These are phyloP conservation scores for Tachina grossa DNA, from an alignment of 2,888 invertebrate species.

Conservation along the genomic window DNA sequence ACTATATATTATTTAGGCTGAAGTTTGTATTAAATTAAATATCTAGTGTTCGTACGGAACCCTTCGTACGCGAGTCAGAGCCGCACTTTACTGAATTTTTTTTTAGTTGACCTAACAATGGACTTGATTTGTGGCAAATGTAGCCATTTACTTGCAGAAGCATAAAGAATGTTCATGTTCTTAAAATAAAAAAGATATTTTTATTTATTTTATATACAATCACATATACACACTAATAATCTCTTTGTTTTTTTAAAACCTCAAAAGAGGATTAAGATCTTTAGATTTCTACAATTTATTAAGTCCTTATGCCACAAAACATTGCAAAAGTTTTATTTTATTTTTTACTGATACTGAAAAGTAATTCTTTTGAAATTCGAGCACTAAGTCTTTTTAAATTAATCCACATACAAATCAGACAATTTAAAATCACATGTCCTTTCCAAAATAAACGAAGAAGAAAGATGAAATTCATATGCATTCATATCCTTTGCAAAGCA, in stretches of 20 bases:
- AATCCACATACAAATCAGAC: conserved; percentile 32
- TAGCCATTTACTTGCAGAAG: not conserved
- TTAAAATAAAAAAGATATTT: not conserved
- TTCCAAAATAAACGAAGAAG: not conserved
- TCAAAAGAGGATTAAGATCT: conserved; percentile 65
- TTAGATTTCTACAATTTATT: conserved; percentile 57
- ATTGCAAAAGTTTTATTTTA: conserved; percentile 32
- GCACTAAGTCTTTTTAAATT: conserved; percentile 51
- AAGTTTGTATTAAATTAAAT: too few relatives aligned
- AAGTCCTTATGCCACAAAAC: conserved; percentile 51
- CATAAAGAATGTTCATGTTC: not conserved
- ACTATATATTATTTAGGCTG: too few relatives aligned
- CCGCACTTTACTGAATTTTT: too few relatives aligned
- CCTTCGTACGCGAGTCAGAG: too few relatives aligned
- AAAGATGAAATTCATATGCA: not conserved
- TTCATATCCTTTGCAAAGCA: conserved; percentile 15
- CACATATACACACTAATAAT: conserved; percentile 36
- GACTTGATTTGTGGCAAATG: not conserved
- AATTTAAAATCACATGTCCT: conserved; percentile 29
- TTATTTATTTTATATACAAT: conserved; percentile 17
- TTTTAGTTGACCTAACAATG: too few relatives aligned
- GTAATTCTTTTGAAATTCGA: not conserved
- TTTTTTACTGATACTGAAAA: not conserved
- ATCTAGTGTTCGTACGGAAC: too few relatives aligned
- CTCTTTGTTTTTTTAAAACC: conserved; percentile 41